phyloP scores from a whole-genome alignment of 2,113 vertebrate species.

The Cynoglossus semilaevis region DNA sequence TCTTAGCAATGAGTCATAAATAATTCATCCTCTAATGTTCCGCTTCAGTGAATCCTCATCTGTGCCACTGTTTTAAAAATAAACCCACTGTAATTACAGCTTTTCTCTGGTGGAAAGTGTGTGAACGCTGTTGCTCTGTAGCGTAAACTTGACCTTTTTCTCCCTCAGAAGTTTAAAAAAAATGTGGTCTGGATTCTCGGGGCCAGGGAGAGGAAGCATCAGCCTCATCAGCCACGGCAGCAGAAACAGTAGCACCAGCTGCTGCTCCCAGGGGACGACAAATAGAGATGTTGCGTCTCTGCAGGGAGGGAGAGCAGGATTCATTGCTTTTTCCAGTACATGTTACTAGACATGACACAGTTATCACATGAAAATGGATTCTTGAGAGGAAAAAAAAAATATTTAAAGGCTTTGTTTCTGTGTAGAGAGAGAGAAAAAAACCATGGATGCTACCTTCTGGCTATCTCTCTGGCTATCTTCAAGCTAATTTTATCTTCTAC shows the following conservation, averaged over 20 bases:
- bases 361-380: constrained; percentile 14
- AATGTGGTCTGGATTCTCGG: constrained; percentile 29
- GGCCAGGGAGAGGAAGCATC: neutral
- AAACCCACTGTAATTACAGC: neutral
- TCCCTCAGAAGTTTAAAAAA: constrained; percentile 3
- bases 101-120: constrained; percentile 6
- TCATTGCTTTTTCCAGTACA: constrained; percentile 42
- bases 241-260: constrained; percentile 36
- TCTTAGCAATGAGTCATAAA: neutral
- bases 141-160: constrained; percentile 36
- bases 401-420: no score
- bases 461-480: no score
- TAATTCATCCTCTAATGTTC: neutral
- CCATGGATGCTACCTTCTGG: no score
- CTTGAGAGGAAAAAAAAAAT: neutral
- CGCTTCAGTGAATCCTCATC: neutral
- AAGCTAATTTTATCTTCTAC: no score
- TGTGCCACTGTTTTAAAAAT: neutral
- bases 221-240: no score
- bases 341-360: constrained; percentile 51
- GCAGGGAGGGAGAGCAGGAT: constrained; percentile 48
- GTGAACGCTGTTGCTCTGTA: constrained; percentile 5
- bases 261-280: constrained; percentile 61
- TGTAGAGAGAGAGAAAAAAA: no score
- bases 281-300: constrained; percentile 70